phyloP scores from a whole-genome alignment of 2,888 invertebrate species.

The Pristionchus maxplancki region DNA sequence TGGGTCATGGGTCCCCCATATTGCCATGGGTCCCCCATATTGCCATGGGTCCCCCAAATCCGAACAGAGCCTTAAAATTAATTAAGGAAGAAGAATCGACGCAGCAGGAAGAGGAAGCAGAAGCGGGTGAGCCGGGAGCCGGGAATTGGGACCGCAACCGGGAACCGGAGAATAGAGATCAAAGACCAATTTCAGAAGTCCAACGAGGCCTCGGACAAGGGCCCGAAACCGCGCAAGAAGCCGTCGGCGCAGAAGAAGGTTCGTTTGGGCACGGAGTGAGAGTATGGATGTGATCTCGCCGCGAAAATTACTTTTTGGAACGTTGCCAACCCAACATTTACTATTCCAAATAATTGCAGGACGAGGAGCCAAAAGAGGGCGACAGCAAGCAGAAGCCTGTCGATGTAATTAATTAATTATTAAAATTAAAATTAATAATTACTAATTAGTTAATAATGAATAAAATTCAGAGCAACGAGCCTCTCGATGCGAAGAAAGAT shows the following conservation, averaged over 20 bases:
- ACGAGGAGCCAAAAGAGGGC: not conserved
- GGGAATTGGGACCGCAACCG: not conserved
- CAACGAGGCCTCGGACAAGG: not conserved
- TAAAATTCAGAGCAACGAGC: not conserved
- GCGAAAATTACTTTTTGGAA: not conserved
- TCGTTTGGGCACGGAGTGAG: not conserved
- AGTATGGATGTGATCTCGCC: too few relatives aligned
- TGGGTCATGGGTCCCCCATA: too few relatives aligned
- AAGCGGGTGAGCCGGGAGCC: not conserved
- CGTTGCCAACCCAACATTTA: not conserved
- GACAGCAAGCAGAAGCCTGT: not conserved
- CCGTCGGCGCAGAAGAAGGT: not conserved
- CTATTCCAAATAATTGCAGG: not conserved
- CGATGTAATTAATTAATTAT: not conserved
- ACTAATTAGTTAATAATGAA: too few relatives aligned
- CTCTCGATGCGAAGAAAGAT: not conserved
- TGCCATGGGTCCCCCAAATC: too few relatives aligned
- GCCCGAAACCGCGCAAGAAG: not conserved
- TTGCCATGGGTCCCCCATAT: too few relatives aligned
- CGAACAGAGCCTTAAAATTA: too few relatives aligned
- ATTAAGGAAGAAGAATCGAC: not conserved
- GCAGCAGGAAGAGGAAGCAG: not conserved
- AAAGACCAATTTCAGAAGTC: not conserved
- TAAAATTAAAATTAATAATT: too few relatives aligned
- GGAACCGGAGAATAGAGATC: not conserved